Percentiles rank a stretch among this genome's conserved stretches.
phyloP scores from a whole-genome alignment of 2,113 vertebrate species.

The Emydura subglobosa region DNA sequence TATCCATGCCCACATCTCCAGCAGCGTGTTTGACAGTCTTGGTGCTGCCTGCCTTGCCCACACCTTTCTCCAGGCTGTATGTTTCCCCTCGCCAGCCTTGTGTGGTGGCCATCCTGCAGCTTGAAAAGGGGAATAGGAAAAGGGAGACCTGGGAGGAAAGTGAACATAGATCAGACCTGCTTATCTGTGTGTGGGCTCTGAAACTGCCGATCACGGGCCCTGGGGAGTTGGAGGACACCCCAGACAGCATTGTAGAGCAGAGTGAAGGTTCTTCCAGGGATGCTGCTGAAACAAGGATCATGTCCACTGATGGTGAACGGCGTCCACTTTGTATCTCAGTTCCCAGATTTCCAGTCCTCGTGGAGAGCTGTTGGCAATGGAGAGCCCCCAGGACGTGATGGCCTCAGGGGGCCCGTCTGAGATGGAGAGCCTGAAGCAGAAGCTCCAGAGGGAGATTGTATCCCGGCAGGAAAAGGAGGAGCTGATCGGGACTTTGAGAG shows the following conservation, averaged over 20 bases:
- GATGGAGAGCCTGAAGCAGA: not conserved
- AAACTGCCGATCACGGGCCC: not conserved
- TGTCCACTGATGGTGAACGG: not conserved
- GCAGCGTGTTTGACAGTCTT: not conserved
- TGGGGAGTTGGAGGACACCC: not conserved
- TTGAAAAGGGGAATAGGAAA: not conserved
- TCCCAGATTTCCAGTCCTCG: not conserved
- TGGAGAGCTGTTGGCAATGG: not conserved
- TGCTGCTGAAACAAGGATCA: not conserved
- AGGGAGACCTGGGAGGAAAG: not conserved
- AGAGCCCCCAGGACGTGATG: too few relatives aligned
- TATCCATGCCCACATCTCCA: not conserved
- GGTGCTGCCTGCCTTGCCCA: not conserved
- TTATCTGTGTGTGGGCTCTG: not conserved
- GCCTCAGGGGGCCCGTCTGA: not conserved
- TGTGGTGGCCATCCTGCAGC: not conserved
- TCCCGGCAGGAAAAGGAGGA: constrained; percentile 3
- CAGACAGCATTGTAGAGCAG: not conserved
- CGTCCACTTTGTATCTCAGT: not conserved
- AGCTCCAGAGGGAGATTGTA: constrained; percentile 9
- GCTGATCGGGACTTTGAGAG: constrained; percentile 7
- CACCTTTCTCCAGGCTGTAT: not conserved
- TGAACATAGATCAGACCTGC: not conserved
- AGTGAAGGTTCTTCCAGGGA: not conserved
- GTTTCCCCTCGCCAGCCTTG: not conserved